Conservation (phyloP, 92 coral and sea anemone species). For the Phenganax subtilis region DNA sequence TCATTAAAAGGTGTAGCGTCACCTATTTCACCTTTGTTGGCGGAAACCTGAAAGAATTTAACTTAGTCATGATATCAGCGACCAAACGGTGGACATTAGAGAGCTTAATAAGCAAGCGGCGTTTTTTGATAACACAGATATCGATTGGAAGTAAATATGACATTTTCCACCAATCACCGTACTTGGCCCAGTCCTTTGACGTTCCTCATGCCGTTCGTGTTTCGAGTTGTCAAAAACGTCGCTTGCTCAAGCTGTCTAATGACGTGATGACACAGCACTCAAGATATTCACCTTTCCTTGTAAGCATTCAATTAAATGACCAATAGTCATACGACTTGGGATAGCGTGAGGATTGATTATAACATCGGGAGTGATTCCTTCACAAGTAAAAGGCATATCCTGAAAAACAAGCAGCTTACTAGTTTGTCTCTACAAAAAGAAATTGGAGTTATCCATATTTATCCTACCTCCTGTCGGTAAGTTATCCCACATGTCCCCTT, state of each 20-base stretch:
- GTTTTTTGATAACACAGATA: not conserved
- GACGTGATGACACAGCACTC: not conserved
- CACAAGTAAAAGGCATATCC: conserved; percentile 99
- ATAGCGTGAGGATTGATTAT: conserved; percentile 98
- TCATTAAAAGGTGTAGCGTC: conserved; percentile 98
- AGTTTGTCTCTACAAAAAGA: too few relatives aligned
- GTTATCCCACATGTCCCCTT: conserved; percentile 97
- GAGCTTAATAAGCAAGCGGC: too few relatives aligned
- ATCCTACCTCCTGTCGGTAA: conserved; percentile 86
- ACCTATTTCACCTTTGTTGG: conserved; percentile 97
- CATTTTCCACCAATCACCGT: not conserved
- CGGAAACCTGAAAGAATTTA: conserved; percentile 65
- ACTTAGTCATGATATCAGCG: too few relatives aligned
- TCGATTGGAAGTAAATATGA: not conserved
- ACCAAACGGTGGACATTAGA: too few relatives aligned
- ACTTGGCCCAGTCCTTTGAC: too few relatives aligned
- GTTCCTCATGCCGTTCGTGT: too few relatives aligned
- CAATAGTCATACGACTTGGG: conserved; percentile 99
- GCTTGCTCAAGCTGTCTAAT: not conserved
- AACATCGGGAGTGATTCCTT: conserved; percentile 94
- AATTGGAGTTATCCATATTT: not conserved
- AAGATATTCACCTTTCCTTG: conserved; percentile 78
- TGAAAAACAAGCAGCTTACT: conserved; percentile 12
- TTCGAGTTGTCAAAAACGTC: too few relatives aligned
- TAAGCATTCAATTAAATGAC: conserved; percentile 93